phyloP scores from a whole-genome alignment of 1,140 invertebrate species.

The Bombus confusus region DNA sequence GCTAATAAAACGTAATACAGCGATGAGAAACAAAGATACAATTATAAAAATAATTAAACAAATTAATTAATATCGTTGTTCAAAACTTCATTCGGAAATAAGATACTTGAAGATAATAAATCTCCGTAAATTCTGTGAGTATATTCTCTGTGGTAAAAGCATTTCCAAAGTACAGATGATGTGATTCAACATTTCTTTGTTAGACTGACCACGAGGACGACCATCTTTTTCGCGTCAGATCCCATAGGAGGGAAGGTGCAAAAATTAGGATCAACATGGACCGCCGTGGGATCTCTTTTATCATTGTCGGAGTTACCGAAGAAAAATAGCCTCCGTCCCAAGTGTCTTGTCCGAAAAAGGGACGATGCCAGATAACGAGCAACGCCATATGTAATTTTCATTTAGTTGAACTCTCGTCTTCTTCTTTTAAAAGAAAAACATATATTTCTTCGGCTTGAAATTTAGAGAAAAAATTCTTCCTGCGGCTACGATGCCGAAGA shows the following conservation, averaged over 20 bases:
- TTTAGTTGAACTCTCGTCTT: no score
- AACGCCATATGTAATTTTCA: neutral
- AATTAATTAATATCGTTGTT: neutral
- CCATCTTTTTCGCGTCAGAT: conserved; percentile 19
- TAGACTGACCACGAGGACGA: conserved; percentile 17
- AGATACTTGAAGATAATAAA: neutral
- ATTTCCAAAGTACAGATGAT: neutral
- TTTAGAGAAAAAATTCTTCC: neutral
- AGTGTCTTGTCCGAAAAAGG: conserved; percentile 22
- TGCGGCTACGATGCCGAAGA: no score
- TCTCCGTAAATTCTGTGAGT: neutral
- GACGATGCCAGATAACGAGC: conserved; percentile 29
- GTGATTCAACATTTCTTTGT: conserved; percentile 54
- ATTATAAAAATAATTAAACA: no score
- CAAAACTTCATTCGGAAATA: neutral
- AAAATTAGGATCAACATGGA: conserved; percentile 79
- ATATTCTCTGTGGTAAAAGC: neutral
- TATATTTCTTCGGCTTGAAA: neutral
- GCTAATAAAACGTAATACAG: no score
- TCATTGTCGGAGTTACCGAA: conserved; percentile 78
- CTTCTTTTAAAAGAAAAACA: neutral
- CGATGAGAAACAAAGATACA: no score
- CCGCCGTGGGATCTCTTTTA: conserved; percentile 67
- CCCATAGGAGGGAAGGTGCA: conserved; percentile 67
- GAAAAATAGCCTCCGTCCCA: conserved; percentile 69